These are phyloP conservation scores for Ichneumoninae sp. DNA, from an alignment of 2,888 invertebrate genomes.

Conservation along the genomic window DNA sequence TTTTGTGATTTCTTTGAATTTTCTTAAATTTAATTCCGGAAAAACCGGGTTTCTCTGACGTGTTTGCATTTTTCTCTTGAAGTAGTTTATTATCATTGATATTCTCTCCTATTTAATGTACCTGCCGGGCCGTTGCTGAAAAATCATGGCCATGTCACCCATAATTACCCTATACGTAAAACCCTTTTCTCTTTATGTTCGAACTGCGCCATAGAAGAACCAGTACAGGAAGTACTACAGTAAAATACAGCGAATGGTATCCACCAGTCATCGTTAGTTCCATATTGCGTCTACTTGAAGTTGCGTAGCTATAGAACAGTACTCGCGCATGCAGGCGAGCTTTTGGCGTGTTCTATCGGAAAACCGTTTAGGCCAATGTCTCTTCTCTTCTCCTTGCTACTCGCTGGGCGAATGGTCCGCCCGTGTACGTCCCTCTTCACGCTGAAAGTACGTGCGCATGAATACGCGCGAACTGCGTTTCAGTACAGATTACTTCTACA, in stretches of 20 bases:
- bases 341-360: constrained; percentile 71
- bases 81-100: too few relatives aligned
- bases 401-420: neutral
- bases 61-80: too few relatives aligned
- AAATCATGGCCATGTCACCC: too few relatives aligned
- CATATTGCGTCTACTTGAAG: constrained; percentile 7
- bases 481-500: neutral
- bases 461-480: neutral
- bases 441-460: constrained; percentile 3
- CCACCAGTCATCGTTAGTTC: constrained; percentile 17
- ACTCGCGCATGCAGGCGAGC: constrained; percentile 55
- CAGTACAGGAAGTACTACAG: neutral
- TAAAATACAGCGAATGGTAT: constrained; percentile 16
- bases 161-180: too few relatives aligned
- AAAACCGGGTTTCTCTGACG: too few relatives aligned
- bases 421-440: neutral
- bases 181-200: neutral
- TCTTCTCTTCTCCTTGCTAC: constrained; percentile 66
- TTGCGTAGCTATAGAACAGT: constrained; percentile 20
- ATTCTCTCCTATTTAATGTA: too few relatives aligned
- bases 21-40: too few relatives aligned
- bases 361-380: constrained; percentile 72
- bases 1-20: too few relatives aligned
- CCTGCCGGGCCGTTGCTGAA: too few relatives aligned
- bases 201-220: neutral